Base-by-base conservation (phyloP, 1,140 invertebrate genomes). In the Belonocnema kinseyi region DNA sequence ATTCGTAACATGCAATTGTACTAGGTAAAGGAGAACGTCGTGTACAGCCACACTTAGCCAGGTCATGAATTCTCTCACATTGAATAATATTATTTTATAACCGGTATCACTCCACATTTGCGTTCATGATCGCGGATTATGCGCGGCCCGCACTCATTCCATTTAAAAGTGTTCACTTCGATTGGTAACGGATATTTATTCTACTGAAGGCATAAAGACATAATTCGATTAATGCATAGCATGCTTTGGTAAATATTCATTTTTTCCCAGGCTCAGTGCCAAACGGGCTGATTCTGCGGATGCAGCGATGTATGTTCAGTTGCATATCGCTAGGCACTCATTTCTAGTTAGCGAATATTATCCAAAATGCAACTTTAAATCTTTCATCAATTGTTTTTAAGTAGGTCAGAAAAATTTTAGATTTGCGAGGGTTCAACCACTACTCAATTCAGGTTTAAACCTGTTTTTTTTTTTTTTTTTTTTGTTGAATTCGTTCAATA, bases 21-120 rank as follows among this genome's bases (percentile, higher is more conserved):
- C 82, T 86, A 85, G 85, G 87, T 84, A 82, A 86, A 82, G 56
- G 76, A 78, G 78, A 85, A 77, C 77, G 81, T 86, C 84, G 72
- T 84, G 77, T 79, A 81, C 80, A 74, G 73, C 73, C 71, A 82
- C 84, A 86, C 80, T 83, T 85, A 88, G 85, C 82, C 85, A 83
- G 80, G 78, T 87, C 83, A 84, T 86, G 78, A 83, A 86, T 86
- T 87, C 76, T 85, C 80, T 83, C 84, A 87, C 81, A 79, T 85
- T 86, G 77, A 82, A 83, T 77, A 85, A 86, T 86, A 81, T 85
- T 85, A 84, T 84, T 86, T 85, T 87, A 72, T 85, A 83, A 85
- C 66, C 26, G 61, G 33, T 78, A 79, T 77, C 83, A 82, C 79
- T 84, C 80, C 75, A 84, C 66, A 80, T 82, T 85, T 79, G 77